These are phyloP conservation scores for Dufourea novaeangliae DNA, from an alignment of 1,140 invertebrate species.

Conservation along the genomic window DNA sequence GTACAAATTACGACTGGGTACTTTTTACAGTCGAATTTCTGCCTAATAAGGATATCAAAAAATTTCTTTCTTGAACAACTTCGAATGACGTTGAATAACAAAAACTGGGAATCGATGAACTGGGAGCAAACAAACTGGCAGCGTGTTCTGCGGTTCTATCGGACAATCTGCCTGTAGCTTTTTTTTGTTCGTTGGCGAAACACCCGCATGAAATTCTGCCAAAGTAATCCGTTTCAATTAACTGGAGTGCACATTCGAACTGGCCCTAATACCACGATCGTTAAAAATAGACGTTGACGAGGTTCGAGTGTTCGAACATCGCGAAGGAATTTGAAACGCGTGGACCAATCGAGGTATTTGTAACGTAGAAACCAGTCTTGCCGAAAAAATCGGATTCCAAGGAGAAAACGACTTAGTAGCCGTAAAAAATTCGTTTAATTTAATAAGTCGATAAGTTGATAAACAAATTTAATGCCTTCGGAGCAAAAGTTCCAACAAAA, in stretches of 20 bases:
- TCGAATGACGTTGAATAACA: not conserved
- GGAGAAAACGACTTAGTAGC: too few species aligned
- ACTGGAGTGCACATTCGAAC: not conserved
- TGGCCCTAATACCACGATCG: conserved; percentile 16
- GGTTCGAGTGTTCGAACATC: conserved; percentile 20
- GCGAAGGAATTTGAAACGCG: conserved; percentile 49
- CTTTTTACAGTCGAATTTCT: too few species aligned
- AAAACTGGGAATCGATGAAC: not conserved
- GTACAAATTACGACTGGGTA: not conserved
- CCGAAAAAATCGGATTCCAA: too few species aligned
- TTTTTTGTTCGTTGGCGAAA: not conserved
- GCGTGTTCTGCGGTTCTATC: not conserved
- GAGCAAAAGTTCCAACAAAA: too few species aligned
- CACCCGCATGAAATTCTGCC: conserved; percentile 3
- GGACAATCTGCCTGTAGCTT: not conserved
- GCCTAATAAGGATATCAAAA: too few species aligned
- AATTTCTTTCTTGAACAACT: not conserved
- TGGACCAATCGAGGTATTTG: conserved; percentile 9
- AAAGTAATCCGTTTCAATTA: not conserved
- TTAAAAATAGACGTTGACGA: conserved; percentile 58
- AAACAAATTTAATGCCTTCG: too few species aligned
- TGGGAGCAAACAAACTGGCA: not conserved
- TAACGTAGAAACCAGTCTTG: not conserved
- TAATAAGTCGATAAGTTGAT: too few species aligned
- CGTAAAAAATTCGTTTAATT: too few species aligned